Conservation (phyloP, 2,797 vertebrate genomes). For the Momotus momota region DNA sequence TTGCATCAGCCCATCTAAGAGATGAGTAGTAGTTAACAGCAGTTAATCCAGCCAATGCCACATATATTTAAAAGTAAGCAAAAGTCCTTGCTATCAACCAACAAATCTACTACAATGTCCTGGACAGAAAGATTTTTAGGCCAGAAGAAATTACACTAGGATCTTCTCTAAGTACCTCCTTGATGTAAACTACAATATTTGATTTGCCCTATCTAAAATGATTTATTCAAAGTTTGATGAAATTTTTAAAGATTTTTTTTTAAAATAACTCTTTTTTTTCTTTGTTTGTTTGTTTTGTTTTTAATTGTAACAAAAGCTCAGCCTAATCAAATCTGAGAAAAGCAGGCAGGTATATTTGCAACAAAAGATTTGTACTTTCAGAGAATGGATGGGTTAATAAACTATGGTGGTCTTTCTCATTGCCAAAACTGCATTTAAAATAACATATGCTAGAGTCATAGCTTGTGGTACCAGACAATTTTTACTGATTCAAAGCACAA, state of each 20-base stretch:
- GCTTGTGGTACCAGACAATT: background rate
- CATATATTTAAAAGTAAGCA: background rate
- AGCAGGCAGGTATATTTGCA: background rate
- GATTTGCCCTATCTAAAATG: background rate
- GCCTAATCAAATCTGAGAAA: background rate
- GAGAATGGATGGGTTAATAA: background rate
- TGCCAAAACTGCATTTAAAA: background rate
- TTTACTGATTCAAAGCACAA: background rate
- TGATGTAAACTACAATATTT: background rate
- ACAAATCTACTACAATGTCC: background rate
- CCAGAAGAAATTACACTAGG: background rate
- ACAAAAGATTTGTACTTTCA: background rate
- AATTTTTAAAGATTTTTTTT: background rate
- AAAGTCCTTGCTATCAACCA: background rate
- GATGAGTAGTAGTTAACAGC: background rate
- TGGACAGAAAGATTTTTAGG: background rate
- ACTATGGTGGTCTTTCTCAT: background rate
- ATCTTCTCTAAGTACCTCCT: background rate
- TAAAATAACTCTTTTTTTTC: fast-evolving
- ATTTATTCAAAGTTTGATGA: background rate
- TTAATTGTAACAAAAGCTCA: background rate
- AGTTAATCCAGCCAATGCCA: background rate
- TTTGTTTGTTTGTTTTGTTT: background rate
- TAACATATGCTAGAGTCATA: background rate
- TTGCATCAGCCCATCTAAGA: background rate